Conservation (phyloP, 2,113 vertebrate species). For the Eulemur rufifrons region DNA sequence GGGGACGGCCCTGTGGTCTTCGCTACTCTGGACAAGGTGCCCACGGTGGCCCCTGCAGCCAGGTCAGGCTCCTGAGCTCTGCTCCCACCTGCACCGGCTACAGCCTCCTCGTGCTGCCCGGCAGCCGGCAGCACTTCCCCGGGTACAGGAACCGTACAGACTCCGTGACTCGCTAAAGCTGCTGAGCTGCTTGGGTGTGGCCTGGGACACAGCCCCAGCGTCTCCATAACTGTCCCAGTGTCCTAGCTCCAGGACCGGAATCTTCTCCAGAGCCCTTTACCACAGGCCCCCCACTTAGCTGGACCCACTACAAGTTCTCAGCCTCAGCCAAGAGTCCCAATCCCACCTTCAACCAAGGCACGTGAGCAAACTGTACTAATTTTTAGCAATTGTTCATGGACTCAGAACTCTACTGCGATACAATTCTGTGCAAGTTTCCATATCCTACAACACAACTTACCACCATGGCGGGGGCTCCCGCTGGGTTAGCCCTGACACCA, state of each 20-base stretch:
- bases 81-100: not conserved
- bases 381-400: rapidly evolving
- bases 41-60: not conserved
- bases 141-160: not conserved
- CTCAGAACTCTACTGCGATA: not conserved
- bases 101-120: too few relatives aligned
- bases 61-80: not conserved
- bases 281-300: not conserved
- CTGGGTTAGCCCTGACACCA: too few relatives aligned
- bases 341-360: not conserved
- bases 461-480: rapidly evolving
- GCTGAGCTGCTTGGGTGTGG: not conserved
- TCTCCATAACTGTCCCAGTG: not conserved
- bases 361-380: not conserved
- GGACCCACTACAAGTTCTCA: too few relatives aligned
- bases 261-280: not conserved
- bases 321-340: not conserved
- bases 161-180: rapidly evolving
- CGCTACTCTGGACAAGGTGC: not conserved
- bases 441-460: not conserved
- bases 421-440: rapidly evolving
- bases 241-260: too few relatives aligned
- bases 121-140: not conserved
- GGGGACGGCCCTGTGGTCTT: not conserved
- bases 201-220: not conserved